Evolutionary conservation across 2,113 vertebrate species (phyloP).

Genomic region (Gila orcuttii): DNA sequence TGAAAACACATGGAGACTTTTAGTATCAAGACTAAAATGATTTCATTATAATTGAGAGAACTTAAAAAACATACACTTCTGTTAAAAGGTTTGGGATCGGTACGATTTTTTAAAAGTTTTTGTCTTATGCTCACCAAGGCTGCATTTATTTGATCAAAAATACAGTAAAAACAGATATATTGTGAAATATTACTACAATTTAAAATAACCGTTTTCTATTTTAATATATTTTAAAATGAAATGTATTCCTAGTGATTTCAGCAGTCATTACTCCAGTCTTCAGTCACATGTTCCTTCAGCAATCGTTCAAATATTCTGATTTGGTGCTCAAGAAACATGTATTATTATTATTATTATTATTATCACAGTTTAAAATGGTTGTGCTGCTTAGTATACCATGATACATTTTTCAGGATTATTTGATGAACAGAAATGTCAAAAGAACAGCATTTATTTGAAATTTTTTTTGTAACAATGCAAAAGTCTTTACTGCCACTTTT

Average conservation of each 20-base stretch:
- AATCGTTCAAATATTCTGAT: not conserved
- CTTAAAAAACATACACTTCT: not conserved
- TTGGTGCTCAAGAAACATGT: not conserved
- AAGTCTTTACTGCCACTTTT: not conserved
- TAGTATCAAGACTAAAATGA: not conserved
- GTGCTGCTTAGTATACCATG: not conserved
- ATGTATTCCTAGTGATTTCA: not conserved
- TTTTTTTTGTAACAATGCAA: too few relatives aligned
- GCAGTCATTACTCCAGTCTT: not conserved
- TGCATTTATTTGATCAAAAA: not conserved
- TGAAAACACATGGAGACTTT: conserved; percentile 13
- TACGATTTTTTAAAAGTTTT: too few relatives aligned
- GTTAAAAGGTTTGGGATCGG: not conserved
- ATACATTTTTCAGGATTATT: too few relatives aligned
- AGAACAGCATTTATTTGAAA: not conserved
- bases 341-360: not conserved
- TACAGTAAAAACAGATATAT: not conserved
- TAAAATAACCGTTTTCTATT: not conserved
- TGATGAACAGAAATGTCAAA: too few relatives aligned
- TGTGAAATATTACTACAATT: not conserved
- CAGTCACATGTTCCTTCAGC: not conserved
- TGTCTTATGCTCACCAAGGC: not conserved
- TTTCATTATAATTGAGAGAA: not conserved
- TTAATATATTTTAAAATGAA: not conserved
- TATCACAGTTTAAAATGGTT: not conserved